Percentiles rank a stretch among this genome's conserved stretches.
Evolutionary conservation across 2,888 invertebrate species (phyloP).

Genomic region (Cheilosia impressa): DNA sequence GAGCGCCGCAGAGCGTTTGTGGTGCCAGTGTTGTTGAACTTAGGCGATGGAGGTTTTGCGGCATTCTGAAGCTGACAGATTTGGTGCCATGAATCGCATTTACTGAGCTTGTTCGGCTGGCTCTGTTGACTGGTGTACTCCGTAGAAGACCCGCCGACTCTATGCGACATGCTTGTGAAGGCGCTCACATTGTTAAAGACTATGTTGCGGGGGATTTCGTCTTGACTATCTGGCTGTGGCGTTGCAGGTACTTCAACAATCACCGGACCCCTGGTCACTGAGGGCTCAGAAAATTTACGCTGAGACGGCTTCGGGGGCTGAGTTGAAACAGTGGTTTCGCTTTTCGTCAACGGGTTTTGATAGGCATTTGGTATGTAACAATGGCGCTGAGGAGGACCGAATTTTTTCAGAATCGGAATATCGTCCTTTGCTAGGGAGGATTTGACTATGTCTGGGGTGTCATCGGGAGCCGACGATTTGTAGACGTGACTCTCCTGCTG

Average conservation of each 20-base stretch:
- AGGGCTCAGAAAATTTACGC: conserved; percentile 60
- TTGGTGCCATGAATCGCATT: conserved; percentile 93
- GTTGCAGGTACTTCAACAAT: conserved; percentile 82
- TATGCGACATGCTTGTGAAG: conserved; percentile 81
- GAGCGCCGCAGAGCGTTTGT: conserved; percentile 84
- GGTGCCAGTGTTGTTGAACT: conserved; percentile 78
- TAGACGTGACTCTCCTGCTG: conserved; percentile 76
- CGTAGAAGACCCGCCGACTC: conserved; percentile 77
- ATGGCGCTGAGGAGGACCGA: conserved; percentile 82
- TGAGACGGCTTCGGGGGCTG: conserved; percentile 57
- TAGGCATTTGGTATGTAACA: conserved; percentile 82
- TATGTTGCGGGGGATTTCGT: conserved; percentile 82
- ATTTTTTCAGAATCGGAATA: conserved; percentile 82
- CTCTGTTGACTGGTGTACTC: conserved; percentile 75
- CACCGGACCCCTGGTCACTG: conserved; percentile 77
- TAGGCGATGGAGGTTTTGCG: conserved; percentile 79
- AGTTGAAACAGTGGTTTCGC: conserved; percentile 32
- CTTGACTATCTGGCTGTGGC: conserved; percentile 79
- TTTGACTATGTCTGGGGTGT: conserved; percentile 82
- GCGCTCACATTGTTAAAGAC: conserved; percentile 82
- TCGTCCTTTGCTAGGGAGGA: conserved; percentile 82
- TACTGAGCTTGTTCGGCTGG: conserved; percentile 84
- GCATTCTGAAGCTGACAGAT: conserved; percentile 83
- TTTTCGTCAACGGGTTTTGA: conserved; percentile 79
- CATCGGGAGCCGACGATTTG: conserved; percentile 81